Base-by-base conservation (phyloP, 2,888 invertebrate species). In the Cylindroiulus punctatus region DNA sequence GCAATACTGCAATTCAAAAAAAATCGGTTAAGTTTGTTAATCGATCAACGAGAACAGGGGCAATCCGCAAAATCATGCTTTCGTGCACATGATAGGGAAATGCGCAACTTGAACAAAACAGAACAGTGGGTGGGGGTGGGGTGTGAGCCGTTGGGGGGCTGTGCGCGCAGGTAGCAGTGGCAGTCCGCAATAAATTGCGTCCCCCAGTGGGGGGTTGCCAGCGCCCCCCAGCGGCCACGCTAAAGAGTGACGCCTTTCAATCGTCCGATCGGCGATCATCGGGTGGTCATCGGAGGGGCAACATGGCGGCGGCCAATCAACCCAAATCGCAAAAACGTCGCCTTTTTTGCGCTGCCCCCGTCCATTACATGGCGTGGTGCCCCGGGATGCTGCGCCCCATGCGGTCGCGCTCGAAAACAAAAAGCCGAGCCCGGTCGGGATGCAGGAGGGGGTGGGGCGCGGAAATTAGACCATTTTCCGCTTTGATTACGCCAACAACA, bases 151-250 rank as follows among this genome's bases (percentile, higher is more conserved):
- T 4, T 22, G 57, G 57, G 57, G 57, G 57, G 57, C 22, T 57
- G 57, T 22, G 57, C 57, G 22, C 57, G 57, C 57, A 57, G 57
- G 57, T 57, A 57, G 57, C 57, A 57, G 57, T 22, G 57, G 57
- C 57, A 57, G 57, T 22, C 47, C 57, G 57, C 10, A 57, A 57
- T 57, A 57, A 57, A 57, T 52, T 57, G 57, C 57, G 57, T 47
- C 57, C 57, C 57, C 57, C 57, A 22, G 57, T 57, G 57, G 57
- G 57, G 57, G 57, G 57, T 57, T 57, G 57, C 57, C 57, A 57
- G 57, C 57, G 57, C 57, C 57, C 57, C 57, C 57, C 57, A 22
- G 57, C 57, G 8, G 57, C 22, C 57, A 5, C 47, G 47, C 14
- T 47, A 14, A 47, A 17, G 47, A 47, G 47, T 47, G 5, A 47